Base-by-base conservation (phyloP, 2,113 vertebrate genomes). In the Ginglymostoma cirratum region DNA sequence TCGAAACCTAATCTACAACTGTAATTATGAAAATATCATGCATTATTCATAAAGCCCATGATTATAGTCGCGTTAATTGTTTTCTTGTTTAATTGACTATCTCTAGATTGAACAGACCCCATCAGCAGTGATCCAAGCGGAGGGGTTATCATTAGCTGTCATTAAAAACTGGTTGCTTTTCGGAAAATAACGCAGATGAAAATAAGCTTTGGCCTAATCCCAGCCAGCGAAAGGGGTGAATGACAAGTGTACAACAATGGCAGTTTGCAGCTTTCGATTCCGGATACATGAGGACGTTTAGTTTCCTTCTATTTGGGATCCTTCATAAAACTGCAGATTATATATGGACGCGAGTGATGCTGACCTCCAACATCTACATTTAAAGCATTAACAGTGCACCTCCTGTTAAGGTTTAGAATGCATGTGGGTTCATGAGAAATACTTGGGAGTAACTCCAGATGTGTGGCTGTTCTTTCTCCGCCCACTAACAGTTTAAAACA, bases 21-120 rank as follows among this genome's bases (percentile, higher is more conserved):
- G 94, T 95, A 95, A 95, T 95, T 95, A 95, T 95, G 94, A 95
- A 95, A 95, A 95, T 95, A 67, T 69, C 94, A 95, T 95, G 94
- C 94, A 95, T 95, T 95, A 95, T 95, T 95, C 94, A 95, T 95
- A 52, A 45, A 42, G 42, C 67, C n/a, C 38, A 45, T 52, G 38
- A 95, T 76, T 95, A 70, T 95, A 52, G 67, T 19, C 23, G 8
- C 67, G 23, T 48, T 72, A 95, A 95, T 95, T 72, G 94, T 95
- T 90, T 95, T 95, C 67, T 76, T 72, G 94, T 69, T 95, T 72
- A 76, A 95, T 95, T 95, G 94, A 95, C 42, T 95, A 17, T 95
- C 34, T 70, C 45, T 95, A 72, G 94, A 95, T 95, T 52, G 34
- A 70, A 72, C 45, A 15, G 67, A 72, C 5, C 30, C 94, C 94